phyloP scores from a whole-genome alignment of 2,113 vertebrate species.

The Hippocampus barbouri region DNA sequence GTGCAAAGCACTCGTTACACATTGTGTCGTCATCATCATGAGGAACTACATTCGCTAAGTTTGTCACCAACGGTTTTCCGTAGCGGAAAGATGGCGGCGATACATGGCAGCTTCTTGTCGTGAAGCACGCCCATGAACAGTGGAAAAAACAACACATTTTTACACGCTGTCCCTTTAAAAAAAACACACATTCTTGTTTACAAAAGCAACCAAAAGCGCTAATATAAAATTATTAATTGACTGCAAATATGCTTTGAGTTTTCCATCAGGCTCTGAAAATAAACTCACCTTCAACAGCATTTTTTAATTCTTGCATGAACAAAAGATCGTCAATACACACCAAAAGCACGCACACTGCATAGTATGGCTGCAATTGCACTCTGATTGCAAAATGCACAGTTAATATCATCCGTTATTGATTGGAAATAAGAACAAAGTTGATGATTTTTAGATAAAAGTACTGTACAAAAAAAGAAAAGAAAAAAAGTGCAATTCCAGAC shows the following conservation, averaged over 20 bases:
- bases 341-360: conserved; percentile 23
- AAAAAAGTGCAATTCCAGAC: conserved; percentile 60
- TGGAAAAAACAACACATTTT: too few relatives aligned
- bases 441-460: conserved; percentile 1
- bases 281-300: conserved; percentile 30
- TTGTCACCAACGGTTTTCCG: too few relatives aligned
- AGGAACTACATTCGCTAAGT: too few relatives aligned
- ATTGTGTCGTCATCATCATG: too few relatives aligned
- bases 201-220: not conserved
- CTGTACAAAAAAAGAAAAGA: not conserved
- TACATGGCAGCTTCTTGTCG: too few relatives aligned
- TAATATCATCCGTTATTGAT: not conserved
- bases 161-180: too few relatives aligned
- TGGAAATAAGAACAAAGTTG: not conserved
- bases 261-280: not conserved
- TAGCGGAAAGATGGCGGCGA: too few relatives aligned
- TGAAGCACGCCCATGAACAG: too few relatives aligned
- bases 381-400: not conserved
- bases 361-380: conserved; percentile 57
- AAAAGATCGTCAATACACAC: not conserved
- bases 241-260: not conserved
- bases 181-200: not conserved
- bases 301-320: not conserved
- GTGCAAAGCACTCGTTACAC: too few relatives aligned
- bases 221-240: not conserved